Base-by-base conservation (phyloP, 2,888 invertebrate species). In the Tetranychus piercei region DNA sequence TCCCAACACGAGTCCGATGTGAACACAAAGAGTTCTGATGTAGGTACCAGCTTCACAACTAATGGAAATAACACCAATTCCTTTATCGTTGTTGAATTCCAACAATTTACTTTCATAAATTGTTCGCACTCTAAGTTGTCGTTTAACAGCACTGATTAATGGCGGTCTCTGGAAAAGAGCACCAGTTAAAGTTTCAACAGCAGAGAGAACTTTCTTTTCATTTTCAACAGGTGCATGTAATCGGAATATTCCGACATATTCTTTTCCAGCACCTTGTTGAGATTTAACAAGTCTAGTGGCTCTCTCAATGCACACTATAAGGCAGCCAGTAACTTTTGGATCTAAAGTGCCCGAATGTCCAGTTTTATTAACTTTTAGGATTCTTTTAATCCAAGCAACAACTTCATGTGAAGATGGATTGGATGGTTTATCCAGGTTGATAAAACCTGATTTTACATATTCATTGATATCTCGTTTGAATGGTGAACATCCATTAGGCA, bases 381-480 rank as follows among this genome's bases (percentile, higher is more conserved):
- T 99, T 74, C 92, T 86, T 83, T 99, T 99, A 75, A 99, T 91
- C 99, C 99, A 99, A 0, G 99, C 94, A 0, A 99, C 99, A 6
- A 97, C 94, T 85, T 99, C 99, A 83, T 99, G 99, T 1, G 96
- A 96, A 78, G 96, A 97, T 0, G 99, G 99, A 84, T 99, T 99
- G 71, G 94, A 90, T 0, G 99, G 99, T 83, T 99, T 99, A 82
- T 99, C 99, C 66, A 99, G 86, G 84, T 99, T 99, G 74, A 99
- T 94, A 81, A 88, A 94, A 6, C 99, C 99, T 65, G 90, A 87
- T 80, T 89, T 90, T 18, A 99, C 85, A 81, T 99, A 96, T 78
- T 99, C 96, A 9, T 85, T 85, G 76, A 94, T 88, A 73, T 87
- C 86, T 74, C 99, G 87, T 83, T 92, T 89, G 8, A 97, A 83